Evolutionary conservation across 1,140 invertebrate species (phyloP).

Genomic region (Papilio aristodemus): DNA sequence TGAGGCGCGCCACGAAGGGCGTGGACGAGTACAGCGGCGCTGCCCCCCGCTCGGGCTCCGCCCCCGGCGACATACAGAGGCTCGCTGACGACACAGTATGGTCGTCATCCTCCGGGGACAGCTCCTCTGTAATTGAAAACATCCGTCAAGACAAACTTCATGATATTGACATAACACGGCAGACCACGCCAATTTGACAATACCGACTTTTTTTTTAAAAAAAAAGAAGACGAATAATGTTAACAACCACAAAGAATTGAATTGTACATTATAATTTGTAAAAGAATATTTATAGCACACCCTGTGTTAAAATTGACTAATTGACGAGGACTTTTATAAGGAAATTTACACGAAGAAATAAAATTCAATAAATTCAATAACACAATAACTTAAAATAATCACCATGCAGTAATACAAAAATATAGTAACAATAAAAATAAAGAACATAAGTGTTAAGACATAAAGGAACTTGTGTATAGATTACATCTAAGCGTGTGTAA

Average conservation of each 20-base stretch:
- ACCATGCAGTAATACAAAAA: constrained; percentile 18
- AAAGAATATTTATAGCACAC: no score
- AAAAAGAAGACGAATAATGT: no score
- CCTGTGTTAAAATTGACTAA: neutral
- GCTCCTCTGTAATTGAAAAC: constrained; percentile 51
- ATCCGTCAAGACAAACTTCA: constrained; percentile 35
- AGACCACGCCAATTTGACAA: constrained; percentile 9
- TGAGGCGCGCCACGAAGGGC: constrained; percentile 39
- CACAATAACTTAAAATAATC: neutral
- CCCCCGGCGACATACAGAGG: constrained; percentile 63
- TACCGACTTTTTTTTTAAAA: no score
- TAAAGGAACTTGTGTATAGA: neutral
- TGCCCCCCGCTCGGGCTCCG: constrained; percentile 36
- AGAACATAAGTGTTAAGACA: constrained; percentile 25
- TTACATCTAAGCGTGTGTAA: neutral
- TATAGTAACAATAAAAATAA: constrained; percentile 32
- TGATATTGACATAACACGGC: constrained; percentile 1
- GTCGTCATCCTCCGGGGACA: constrained; percentile 62
- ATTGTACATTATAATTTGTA: no score
- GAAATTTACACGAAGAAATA: neutral
- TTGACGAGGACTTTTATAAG: neutral
- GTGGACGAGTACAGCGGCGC: constrained; percentile 51
- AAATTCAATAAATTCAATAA: neutral
- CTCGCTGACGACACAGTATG: constrained; percentile 70
- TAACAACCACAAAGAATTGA: no score